Conservation (phyloP, 2,797 vertebrate genomes). For the Helicolenus hilgendorfi region DNA sequence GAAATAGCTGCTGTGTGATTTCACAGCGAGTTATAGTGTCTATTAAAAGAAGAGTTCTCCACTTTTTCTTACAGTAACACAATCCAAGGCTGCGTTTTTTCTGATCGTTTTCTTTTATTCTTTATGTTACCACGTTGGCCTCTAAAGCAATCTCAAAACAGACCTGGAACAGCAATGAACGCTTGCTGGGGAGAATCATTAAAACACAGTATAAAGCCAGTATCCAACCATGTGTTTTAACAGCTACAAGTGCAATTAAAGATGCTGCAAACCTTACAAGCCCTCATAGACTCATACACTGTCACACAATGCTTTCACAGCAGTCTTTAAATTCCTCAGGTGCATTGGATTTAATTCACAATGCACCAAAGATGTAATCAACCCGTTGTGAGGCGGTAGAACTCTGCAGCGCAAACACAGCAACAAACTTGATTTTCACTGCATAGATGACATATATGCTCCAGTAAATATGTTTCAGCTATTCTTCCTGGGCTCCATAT, state of each 20-base stretch:
- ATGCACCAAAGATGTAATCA: conserved; percentile 8
- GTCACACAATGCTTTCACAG: conserved; percentile 19
- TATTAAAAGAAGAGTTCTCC: not conserved
- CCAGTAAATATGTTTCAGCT: not conserved
- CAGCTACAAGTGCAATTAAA: conserved; percentile 17
- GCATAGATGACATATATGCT: not conserved
- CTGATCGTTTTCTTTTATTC: not conserved
- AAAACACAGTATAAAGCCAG: not conserved
- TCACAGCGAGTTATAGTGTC: not conserved
- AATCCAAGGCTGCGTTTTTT: not conserved
- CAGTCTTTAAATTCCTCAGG: conserved; percentile 1
- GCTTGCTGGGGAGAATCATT: not conserved
- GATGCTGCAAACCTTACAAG: conserved; percentile 3
- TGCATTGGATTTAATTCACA: not conserved
- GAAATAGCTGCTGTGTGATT: conserved; percentile 15
- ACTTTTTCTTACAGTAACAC: not conserved
- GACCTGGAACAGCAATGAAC: not conserved
- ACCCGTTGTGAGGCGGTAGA: not conserved
- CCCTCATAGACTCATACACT: not conserved
- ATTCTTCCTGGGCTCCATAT: not conserved
- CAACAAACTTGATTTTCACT: not conserved
- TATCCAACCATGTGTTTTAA: not conserved
- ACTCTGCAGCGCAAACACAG: not conserved
- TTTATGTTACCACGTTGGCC: not conserved
- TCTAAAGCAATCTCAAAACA: not conserved